Evolutionary conservation across 2,797 vertebrate species (phyloP).

Genomic region (Rhinichthys osculus): DNA sequence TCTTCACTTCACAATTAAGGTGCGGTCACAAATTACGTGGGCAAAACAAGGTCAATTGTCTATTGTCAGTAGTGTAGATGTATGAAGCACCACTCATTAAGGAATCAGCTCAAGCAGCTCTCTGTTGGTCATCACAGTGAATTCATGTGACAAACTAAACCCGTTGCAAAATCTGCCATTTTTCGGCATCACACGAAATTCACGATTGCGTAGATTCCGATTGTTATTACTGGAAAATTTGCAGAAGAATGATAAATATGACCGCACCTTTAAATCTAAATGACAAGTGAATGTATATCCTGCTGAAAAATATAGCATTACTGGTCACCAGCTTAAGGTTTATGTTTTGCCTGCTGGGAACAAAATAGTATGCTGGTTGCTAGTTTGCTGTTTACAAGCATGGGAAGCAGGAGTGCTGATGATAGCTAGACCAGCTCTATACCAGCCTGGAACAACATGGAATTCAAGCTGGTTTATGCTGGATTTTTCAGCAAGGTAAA

Average conservation of each 20-base stretch:
- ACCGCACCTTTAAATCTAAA: neutral
- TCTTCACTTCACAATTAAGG: neutral
- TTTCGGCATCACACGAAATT: neutral
- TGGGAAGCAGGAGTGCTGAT: no score
- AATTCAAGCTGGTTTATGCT: neutral
- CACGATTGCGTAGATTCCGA: no score
- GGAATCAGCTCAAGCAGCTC: neutral
- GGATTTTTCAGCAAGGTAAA: neutral
- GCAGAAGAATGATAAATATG: neutral
- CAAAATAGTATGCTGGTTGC: neutral
- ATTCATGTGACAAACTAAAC: neutral
- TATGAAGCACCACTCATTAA: neutral
- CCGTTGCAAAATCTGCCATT: neutral
- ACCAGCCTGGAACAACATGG: neutral
- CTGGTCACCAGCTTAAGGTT: neutral
- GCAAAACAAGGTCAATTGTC: neutral
- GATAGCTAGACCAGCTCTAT: neutral
- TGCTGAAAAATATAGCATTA: neutral
- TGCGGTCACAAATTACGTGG: neutral
- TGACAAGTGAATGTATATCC: neutral
- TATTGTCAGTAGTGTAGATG: neutral
- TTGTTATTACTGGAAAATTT: neutral
- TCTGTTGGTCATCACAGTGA: neutral
- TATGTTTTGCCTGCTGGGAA: neutral
- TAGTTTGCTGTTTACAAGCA: neutral